These are phyloP conservation scores for Gadopsis bispinosus DNA, from an alignment of 2,797 vertebrate genomes.

Conservation along the genomic window DNA sequence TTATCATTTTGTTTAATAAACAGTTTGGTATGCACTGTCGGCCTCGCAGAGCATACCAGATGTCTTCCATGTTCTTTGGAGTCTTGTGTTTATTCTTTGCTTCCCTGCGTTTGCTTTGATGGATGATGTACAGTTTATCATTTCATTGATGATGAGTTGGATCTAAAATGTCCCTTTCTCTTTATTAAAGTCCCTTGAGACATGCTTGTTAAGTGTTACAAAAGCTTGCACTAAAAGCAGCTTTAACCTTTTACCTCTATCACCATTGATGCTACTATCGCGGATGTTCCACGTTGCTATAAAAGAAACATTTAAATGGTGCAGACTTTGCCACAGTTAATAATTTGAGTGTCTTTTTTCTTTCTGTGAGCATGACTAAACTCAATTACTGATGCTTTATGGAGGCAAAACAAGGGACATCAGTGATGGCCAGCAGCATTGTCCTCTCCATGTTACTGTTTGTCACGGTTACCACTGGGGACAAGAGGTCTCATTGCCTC, in stretches of 20 bases:
- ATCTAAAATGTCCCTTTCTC: slow-evolving; percentile 25
- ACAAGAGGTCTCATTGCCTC: slow-evolving; percentile 30
- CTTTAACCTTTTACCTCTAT: background rate
- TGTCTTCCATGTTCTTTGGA: background rate
- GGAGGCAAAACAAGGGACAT: slow-evolving; percentile 12
- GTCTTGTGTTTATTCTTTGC: background rate
- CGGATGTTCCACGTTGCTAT: background rate
- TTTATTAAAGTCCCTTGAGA: background rate
- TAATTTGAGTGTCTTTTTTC: background rate
- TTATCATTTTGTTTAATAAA: slow-evolving; percentile 2
- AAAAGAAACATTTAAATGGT: background rate
- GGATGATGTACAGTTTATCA: background rate
- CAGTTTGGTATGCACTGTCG: background rate
- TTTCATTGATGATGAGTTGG: slow-evolving; percentile 1
- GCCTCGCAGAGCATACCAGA: background rate
- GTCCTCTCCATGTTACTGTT: slow-evolving; percentile 11
- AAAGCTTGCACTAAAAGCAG: background rate
- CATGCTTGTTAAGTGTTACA: slow-evolving; percentile 23
- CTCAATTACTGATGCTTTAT: slow-evolving; percentile 18
- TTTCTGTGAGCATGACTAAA: slow-evolving; percentile 1
- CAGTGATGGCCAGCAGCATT: slow-evolving; percentile 3
- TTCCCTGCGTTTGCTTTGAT: background rate
- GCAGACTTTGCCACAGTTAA: background rate
- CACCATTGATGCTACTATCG: background rate
- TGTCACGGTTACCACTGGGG: slow-evolving; percentile 30